These are phyloP conservation scores for Dasysyrphus albostriatus DNA, from an alignment of 2,888 invertebrate species.

Conservation along the genomic window DNA sequence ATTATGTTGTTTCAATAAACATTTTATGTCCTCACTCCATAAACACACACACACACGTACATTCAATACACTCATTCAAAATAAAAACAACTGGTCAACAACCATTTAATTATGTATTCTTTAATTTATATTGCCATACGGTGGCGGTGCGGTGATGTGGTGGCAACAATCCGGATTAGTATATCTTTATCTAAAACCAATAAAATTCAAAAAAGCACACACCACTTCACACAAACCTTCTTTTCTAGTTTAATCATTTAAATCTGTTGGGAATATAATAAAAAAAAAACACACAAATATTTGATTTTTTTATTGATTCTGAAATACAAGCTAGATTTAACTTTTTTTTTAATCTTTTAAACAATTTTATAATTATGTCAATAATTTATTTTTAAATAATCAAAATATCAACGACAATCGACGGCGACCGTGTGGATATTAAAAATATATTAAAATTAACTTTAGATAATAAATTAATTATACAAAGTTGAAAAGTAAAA, in stretches of 20 bases:
- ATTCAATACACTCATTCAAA: background rate
- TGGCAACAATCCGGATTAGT: conserved; percentile 32
- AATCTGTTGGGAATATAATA: conserved; percentile 1
- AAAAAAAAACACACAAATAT: conserved; percentile 26
- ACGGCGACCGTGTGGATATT: background rate
- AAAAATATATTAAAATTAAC: conserved; percentile 20
- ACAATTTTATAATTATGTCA: conserved; percentile 36
- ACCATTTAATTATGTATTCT: conserved; percentile 45
- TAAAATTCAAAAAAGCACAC: background rate
- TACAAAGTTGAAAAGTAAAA: conserved; percentile 11
- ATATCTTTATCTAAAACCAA: conserved; percentile 14
- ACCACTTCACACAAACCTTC: background rate
- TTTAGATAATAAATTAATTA: conserved; percentile 50
- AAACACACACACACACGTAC: too few species aligned
- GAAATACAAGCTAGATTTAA: background rate
- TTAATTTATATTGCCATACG: conserved; percentile 23
- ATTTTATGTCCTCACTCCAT: background rate
- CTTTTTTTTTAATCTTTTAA: conserved; percentile 9
- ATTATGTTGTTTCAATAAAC: conserved; percentile 34
- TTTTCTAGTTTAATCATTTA: conserved; percentile 24
- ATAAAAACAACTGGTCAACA: conserved; percentile 21
- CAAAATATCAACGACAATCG: too few species aligned
- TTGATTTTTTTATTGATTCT: conserved; percentile 20
- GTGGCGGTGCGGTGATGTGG: background rate
- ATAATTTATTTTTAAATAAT: conserved; percentile 28